These are phyloP conservation scores for Thecocarcelia acutangulata DNA, from an alignment of 2,888 invertebrate species.

Conservation along the genomic window DNA sequence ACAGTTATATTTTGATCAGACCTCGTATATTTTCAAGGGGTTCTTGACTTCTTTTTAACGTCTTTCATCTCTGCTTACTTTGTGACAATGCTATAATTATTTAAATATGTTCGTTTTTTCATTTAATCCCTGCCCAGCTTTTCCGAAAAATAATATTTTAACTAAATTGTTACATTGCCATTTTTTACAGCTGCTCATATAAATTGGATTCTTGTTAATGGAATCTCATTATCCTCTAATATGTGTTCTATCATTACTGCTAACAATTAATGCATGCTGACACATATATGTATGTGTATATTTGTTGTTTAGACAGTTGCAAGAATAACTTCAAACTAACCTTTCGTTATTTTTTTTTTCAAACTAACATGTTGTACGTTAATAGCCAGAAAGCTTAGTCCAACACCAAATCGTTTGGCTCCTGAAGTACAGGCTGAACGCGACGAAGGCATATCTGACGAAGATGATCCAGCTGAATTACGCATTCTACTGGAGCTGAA, in stretches of 20 bases:
- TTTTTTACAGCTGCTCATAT: conserved; percentile 83
- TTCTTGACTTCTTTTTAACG: too few species aligned
- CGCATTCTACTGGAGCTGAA: conserved; percentile 92
- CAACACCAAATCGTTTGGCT: conserved; percentile 85
- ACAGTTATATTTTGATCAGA: too few species aligned
- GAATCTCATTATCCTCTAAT: conserved; percentile 66
- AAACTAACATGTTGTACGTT: background rate
- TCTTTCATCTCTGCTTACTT: too few species aligned
- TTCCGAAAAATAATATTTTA: conserved; percentile 54
- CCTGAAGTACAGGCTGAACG: conserved; percentile 87
- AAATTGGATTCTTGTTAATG: conserved; percentile 47
- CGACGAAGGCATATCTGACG: conserved; percentile 88
- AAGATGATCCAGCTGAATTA: conserved; percentile 91
- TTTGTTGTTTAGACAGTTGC: too few species aligned
- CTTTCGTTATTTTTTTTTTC: background rate
- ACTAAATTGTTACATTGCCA: conserved; percentile 78
- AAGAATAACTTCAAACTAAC: background rate
- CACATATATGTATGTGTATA: too few species aligned
- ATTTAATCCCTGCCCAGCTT: conserved; percentile 40
- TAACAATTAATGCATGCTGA: conserved; percentile 30
- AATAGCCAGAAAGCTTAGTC: conserved; percentile 87
- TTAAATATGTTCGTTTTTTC: conserved; percentile 22
- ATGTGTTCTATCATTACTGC: conserved; percentile 5
- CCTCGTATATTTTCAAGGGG: too few species aligned
- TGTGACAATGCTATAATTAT: conserved; percentile 50